A percentile compares a stretch with the other conserved stretches of the same genome.
phyloP scores from a whole-genome alignment of 2,888 invertebrate genomes.

The Conomelus anceps region DNA sequence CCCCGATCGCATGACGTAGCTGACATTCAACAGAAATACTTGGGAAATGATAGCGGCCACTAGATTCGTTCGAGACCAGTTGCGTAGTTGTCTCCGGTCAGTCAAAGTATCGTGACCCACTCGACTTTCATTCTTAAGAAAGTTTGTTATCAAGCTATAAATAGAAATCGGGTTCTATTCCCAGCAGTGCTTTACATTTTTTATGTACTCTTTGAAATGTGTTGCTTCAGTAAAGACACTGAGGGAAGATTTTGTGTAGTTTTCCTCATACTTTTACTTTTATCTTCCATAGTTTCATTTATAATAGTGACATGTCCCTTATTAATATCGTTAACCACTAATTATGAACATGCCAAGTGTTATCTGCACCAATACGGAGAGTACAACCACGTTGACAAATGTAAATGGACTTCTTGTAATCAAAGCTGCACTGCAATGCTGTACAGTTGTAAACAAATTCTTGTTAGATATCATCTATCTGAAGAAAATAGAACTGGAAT shows the following conservation, averaged over 20 bases:
- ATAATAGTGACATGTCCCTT: conserved; percentile 36
- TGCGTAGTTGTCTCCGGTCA: not conserved
- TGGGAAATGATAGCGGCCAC: not conserved
- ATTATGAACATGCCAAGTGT: conserved; percentile 30
- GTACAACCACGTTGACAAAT: conserved; percentile 36
- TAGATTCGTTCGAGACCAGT: not conserved
- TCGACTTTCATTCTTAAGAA: not conserved
- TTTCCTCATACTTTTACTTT: conserved; percentile 28
- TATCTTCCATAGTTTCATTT: conserved; percentile 26
- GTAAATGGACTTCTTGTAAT: conserved; percentile 39
- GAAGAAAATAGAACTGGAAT: conserved; percentile 7
- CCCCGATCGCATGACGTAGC: not conserved
- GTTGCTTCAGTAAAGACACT: conserved; percentile 22
- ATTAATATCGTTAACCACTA: conserved; percentile 34
- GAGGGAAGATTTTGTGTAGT: conserved; percentile 31
- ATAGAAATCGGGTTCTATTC: not conserved
- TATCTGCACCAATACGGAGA: conserved; percentile 18
- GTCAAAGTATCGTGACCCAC: not conserved
- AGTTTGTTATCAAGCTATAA: not conserved
- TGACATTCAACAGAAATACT: not conserved
- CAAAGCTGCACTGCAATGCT: conserved; percentile 38
- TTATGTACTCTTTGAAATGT: conserved; percentile 15
- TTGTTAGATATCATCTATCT: conserved; percentile 31
- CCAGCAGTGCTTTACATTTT: not conserved
- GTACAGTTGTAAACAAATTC: conserved; percentile 37